Percentiles rank a stretch among this genome's conserved stretches.
These are phyloP conservation scores for Rhinophrynus dorsalis DNA, from an alignment of 2,797 vertebrate genomes.

Conservation along the genomic window DNA sequence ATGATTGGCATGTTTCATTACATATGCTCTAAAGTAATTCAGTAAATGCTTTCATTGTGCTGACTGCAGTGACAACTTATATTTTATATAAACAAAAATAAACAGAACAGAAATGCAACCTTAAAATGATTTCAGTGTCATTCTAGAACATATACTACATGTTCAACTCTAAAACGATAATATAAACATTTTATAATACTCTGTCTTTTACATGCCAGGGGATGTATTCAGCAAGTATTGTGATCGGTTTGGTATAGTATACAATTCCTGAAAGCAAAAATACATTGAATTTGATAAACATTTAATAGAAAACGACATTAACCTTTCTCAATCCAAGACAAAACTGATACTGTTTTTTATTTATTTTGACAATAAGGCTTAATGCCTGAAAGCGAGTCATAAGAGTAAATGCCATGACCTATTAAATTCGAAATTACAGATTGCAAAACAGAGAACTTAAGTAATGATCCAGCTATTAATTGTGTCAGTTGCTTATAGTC, in stretches of 20 bases:
- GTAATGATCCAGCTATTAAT: slow-evolving; percentile 7
- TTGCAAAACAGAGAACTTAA: slow-evolving; percentile 9
- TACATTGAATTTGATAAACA: slow-evolving; percentile 18
- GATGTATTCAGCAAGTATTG: background rate
- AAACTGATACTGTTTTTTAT: slow-evolving; percentile 31
- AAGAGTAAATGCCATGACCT: slow-evolving; percentile 34
- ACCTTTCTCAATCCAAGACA: slow-evolving; percentile 39
- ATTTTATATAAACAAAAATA: slow-evolving; percentile 14
- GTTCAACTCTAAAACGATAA: slow-evolving; percentile 14
- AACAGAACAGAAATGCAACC: slow-evolving; percentile 25
- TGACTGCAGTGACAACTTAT: slow-evolving; percentile 7
- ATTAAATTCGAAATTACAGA: slow-evolving; percentile 12
- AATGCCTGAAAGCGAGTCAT: slow-evolving; percentile 45
- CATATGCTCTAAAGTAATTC: slow-evolving; percentile 6
- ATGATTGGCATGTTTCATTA: slow-evolving; percentile 20
- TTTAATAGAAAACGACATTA: slow-evolving; percentile 28
- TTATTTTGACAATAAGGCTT: slow-evolving; percentile 40
- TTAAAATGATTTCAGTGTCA: slow-evolving; percentile 18
- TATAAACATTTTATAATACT: slow-evolving; percentile 28
- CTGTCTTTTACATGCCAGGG: background rate
- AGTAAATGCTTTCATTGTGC: background rate
- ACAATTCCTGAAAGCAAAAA: slow-evolving; percentile 5
- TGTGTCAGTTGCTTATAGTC: too few species aligned
- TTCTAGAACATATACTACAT: background rate
- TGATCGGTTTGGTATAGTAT: background rate